Base-by-base conservation (phyloP, 2,888 invertebrate species). In the Lasioglossum morio region DNA sequence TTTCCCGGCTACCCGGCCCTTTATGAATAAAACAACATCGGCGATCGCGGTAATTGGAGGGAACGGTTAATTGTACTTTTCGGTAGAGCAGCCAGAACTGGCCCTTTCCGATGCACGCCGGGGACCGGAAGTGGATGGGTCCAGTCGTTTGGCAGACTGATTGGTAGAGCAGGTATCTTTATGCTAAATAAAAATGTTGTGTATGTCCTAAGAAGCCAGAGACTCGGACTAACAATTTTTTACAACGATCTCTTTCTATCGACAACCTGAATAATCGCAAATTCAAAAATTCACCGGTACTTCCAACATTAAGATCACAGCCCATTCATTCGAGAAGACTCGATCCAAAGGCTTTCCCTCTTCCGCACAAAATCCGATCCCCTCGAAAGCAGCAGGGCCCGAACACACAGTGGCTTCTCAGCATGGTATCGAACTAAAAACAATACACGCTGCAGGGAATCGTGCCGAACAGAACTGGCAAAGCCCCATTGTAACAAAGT, bases 41-140 rank as follows among this genome's bases (percentile, higher is more conserved):
- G 63, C 40, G 74, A 75, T 84, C 53, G 70, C n/a, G 77, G 60
- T 84, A 83, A 84, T 84, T 84, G 84, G 84, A 82, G 60, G 70
- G 77, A 74, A 78, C 84, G 43, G 74, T 83, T 84, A 78, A 84
- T 84, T 84, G 78, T 83, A 74, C 84, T 83, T 84, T 83, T 84
- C 84, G 73, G 37, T 34, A 0, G 34, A 34, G 7, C 16, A 16
- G n/a, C n/a, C n/a, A 57, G 57, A n/a, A 57, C 57, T 57, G n/a
- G n/a, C 4, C 57, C 57, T 57, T n/a, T 4, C 12, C 57, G 12
- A 4, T 57, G n/a, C n/a, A n/a, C n/a, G n/a, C n/a, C 10, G 57
- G 12, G 48, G 8, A 23, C 57, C 57, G 57, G 57, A 57, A 57
- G 57, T n/a, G 57, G n/a, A 57, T 1, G 57, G 12, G n/a, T 57